These are phyloP conservation scores for Drosophila aldrichi DNA, from an alignment of 2,888 invertebrate species.

Conservation along the genomic window DNA sequence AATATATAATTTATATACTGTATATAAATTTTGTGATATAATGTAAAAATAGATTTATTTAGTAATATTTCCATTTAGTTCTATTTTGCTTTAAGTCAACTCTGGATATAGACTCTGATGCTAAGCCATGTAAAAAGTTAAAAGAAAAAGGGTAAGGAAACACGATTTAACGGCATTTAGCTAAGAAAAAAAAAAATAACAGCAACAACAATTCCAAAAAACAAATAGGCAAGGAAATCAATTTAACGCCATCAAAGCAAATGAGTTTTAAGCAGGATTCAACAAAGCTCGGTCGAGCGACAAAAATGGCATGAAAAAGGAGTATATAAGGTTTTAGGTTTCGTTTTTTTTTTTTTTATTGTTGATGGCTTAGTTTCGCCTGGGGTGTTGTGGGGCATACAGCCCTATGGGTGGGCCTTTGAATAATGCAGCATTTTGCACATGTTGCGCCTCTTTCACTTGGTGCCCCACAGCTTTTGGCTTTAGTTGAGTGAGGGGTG, in stretches of 20 bases:
- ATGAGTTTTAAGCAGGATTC: constrained; percentile 70
- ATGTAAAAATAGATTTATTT: not conserved
- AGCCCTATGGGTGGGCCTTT: constrained; percentile 44
- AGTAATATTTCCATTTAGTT: not conserved
- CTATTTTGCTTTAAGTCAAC: not conserved
- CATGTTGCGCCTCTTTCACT: constrained; percentile 61
- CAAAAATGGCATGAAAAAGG: constrained; percentile 43
- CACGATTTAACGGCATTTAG: constrained; percentile 25
- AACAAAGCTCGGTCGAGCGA: constrained; percentile 51
- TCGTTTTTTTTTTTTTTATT: not conserved
- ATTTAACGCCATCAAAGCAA: constrained; percentile 71
- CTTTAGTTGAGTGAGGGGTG: not conserved
- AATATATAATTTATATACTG: too few relatives aligned
- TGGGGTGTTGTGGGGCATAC: constrained; percentile 22
- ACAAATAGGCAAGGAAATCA: constrained; percentile 65
- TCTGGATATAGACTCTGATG: not conserved
- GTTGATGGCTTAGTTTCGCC: constrained; percentile 52
- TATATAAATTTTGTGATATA: not conserved
- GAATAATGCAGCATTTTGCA: constrained; percentile 52
- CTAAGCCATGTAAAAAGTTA: not conserved
- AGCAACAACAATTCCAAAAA: constrained; percentile 24
- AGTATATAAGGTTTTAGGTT: constrained; percentile 6
- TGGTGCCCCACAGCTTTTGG: constrained; percentile 9
- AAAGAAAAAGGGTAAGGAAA: not conserved
- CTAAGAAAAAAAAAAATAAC: constrained; percentile 12